Percentiles rank a stretch among this genome's conserved stretches.
phyloP scores from a whole-genome alignment of 2,113 vertebrate genomes.

The Camelus bactrianus region DNA sequence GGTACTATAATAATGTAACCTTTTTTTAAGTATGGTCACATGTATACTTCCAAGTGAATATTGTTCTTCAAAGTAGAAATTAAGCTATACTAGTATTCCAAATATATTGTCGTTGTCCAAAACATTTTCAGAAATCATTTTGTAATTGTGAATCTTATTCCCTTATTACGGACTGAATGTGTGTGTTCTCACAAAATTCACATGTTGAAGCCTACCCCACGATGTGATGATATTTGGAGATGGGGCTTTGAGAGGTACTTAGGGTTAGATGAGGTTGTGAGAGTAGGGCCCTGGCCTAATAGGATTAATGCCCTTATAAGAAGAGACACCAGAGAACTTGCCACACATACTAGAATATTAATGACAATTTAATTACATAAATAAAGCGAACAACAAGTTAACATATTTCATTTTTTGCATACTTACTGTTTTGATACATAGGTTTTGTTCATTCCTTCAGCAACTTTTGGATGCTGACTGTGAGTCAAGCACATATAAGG shows the following conservation, averaged over 20 bases:
- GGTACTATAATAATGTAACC: neutral
- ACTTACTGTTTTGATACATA: conserved; percentile 53
- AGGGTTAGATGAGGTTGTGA: neutral
- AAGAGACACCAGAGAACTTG: neutral
- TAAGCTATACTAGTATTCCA: neutral
- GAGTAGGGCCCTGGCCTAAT: neutral
- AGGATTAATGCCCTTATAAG: neutral
- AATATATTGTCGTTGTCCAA: neutral
- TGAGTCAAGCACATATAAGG: neutral
- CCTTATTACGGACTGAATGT: neutral
- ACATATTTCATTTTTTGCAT: conserved; percentile 29
- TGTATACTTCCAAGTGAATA: neutral
- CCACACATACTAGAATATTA: neutral
- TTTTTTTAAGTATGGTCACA: neutral
- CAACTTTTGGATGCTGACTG: neutral
- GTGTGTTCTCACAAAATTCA: neutral
- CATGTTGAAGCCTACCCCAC: neutral
- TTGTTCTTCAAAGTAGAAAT: neutral
- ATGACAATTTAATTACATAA: conserved; percentile 41
- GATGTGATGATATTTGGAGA: neutral
- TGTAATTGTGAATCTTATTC: neutral
- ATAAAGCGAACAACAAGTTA: conserved; percentile 58
- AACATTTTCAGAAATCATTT: conserved; percentile 14
- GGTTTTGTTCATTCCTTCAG: conserved; percentile 55
- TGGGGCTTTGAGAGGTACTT: neutral